Evolutionary conservation across 2,888 invertebrate species (phyloP), one percentile per base, ranked within the genome.

Genomic region (Agrochola lychnidis): DNA sequence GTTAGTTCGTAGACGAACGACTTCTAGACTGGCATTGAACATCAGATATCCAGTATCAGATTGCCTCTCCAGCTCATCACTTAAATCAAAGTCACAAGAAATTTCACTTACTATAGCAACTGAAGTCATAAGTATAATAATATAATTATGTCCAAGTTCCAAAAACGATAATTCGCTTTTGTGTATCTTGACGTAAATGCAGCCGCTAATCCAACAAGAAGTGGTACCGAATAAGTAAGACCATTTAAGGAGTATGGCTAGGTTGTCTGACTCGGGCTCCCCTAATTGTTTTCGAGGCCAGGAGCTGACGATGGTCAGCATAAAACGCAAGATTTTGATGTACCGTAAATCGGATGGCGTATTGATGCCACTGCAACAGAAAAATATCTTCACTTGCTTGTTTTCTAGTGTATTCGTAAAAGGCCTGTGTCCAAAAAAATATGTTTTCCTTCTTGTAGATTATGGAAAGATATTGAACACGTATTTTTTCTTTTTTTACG

Each of bases 261-360:
- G 42, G 4, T 6, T 3, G 12, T 7, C 12, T 1, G 73, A n/a
- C 25, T 78, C 72, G 0, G 10, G 9, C 30, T 82, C 73, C 9
- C 79, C 82, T 0, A 78, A 4, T 61, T 85, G 76, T 53, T 59
- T 79, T 0, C 42, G 30, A 19, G 86, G 86, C 86, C 86, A 86
- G 6, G 86, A 78, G 19, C 66, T 64, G 4, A 86, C 4, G 14
- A 70, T 12, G 0, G 5, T 3, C 19, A 86, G 16, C 4, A 63
- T 56, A 6, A 75, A 70, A 4, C 80, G 66, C 30, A 86, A n/a
- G 4, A 76, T 48, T 74, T 80, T 82, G 10, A 86, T 62, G 56
- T 86, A 80, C 0, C 62, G 10, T 19, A 78, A 86, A 48, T 84
- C 79, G 0, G 64, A 57, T 5, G 86, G 84, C 2, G 62, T 70